Conservation (phyloP, 2,888 invertebrate species). For the Lordiphosa fenestrarum region DNA sequence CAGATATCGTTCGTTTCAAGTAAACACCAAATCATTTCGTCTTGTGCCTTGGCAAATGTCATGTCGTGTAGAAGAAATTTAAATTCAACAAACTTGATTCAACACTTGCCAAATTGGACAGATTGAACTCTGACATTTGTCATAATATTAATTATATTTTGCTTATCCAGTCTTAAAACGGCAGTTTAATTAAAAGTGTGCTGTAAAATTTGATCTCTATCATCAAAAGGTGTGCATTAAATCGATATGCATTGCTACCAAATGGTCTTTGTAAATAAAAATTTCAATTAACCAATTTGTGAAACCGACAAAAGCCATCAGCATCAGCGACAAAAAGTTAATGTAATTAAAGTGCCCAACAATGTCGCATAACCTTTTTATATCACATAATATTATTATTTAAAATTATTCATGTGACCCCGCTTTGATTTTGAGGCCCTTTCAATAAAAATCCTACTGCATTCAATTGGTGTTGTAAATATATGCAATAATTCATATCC, state of each 20-base stretch:
- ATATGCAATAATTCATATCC: conserved; percentile 18
- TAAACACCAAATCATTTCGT: neutral
- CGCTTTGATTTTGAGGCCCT: neutral
- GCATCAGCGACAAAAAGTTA: conserved; percentile 4
- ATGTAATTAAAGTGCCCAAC: conserved; percentile 28
- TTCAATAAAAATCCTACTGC: neutral
- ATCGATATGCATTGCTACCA: conserved; percentile 19
- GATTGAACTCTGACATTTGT: conserved; percentile 43
- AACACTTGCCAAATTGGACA: neutral
- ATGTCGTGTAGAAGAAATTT: conserved; percentile 13
- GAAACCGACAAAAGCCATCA: conserved; percentile 23
- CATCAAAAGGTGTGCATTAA: conserved; percentile 18
- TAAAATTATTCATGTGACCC: conserved; percentile 3
- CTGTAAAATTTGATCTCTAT: conserved; percentile 15
- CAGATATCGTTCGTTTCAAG: neutral
- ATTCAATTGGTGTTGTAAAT: conserved; percentile 23
- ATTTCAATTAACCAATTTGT: conserved; percentile 46
- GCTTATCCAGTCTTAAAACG: neutral
- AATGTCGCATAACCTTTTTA: conserved; percentile 27
- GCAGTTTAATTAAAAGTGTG: conserved; percentile 26
- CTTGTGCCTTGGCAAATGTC: neutral
- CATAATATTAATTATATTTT: neutral
- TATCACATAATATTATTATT: conserved; percentile 30
- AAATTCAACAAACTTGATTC: conserved; percentile 24
- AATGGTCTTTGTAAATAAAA: conserved; percentile 30